These are phyloP conservation scores for Griposia aprilina DNA, from an alignment of 2,888 invertebrate species.

Conservation along the genomic window DNA sequence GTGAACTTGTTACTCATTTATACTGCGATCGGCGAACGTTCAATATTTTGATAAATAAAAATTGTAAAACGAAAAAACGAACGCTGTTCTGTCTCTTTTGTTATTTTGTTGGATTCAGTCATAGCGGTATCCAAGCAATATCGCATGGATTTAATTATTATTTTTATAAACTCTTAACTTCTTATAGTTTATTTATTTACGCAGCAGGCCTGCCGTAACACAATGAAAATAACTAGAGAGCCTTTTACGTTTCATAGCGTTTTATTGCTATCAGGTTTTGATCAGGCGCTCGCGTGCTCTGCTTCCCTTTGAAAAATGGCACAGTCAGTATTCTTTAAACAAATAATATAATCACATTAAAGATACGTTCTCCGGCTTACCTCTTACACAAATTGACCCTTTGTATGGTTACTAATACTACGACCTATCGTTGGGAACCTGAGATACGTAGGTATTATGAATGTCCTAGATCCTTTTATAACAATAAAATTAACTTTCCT, in stretches of 20 bases:
- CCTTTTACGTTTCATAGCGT: background rate
- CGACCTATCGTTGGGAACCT: background rate
- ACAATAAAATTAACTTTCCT: background rate
- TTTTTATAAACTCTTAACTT: background rate
- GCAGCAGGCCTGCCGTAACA: background rate
- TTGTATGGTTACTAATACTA: background rate
- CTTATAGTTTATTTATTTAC: background rate
- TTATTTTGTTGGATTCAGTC: background rate
- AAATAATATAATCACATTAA: too few relatives aligned
- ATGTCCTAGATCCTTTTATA: background rate
- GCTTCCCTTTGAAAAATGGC: background rate
- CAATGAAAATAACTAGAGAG: background rate
- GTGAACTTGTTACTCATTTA: background rate
- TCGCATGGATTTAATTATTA: background rate
- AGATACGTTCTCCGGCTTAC: too few relatives aligned
- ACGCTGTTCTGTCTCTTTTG: background rate
- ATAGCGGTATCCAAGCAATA: too few relatives aligned
- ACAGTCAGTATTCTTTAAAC: too few relatives aligned
- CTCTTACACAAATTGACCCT: too few relatives aligned
- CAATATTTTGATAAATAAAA: background rate
- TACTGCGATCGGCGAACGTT: background rate
- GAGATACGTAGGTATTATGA: background rate
- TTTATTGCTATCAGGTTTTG: background rate
- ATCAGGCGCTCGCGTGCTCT: slow-evolving; percentile 17
- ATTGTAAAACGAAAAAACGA: background rate